phyloP scores from a whole-genome alignment of 2,113 vertebrate species.

The Malurus alboscapulatus region DNA sequence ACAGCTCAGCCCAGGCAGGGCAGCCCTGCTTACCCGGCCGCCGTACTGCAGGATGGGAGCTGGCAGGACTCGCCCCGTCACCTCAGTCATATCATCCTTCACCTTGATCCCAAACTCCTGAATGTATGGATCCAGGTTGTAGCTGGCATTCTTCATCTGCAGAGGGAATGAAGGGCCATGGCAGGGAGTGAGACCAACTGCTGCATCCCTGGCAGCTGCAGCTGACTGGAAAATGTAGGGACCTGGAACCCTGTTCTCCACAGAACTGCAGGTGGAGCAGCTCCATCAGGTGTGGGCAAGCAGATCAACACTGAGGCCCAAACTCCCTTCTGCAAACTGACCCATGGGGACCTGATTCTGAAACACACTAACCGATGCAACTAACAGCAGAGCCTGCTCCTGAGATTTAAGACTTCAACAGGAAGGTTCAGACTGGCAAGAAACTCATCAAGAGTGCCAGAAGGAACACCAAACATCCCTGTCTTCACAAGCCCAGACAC shows the following conservation, averaged over 20 bases:
- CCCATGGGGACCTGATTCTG: accelerated
- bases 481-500: not conserved
- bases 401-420: not conserved
- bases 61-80: slow-evolving; percentile 93
- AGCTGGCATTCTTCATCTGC: slow-evolving; percentile 99
- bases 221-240: accelerated
- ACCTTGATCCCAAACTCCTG: slow-evolving; percentile 99
- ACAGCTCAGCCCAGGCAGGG: not conserved
- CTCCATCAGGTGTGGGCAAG: accelerated
- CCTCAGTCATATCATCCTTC: slow-evolving; percentile 98
- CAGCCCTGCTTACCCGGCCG: slow-evolving; percentile 86
- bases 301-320: not conserved
- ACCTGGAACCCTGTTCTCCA: not conserved
- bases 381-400: not conserved
- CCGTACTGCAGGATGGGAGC: slow-evolving; percentile 98
- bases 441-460: not conserved
- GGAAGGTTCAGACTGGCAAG: not conserved
- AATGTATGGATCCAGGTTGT: slow-evolving; percentile 98
- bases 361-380: not conserved
- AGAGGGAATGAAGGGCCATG: not conserved
- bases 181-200: not conserved
- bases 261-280: not conserved
- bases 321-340: not conserved
- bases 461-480: not conserved
- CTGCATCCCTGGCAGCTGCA: not conserved